These are phyloP conservation scores for Dromiciops gliroides DNA, from an alignment of 2,113 vertebrate genomes.

Conservation along the genomic window DNA sequence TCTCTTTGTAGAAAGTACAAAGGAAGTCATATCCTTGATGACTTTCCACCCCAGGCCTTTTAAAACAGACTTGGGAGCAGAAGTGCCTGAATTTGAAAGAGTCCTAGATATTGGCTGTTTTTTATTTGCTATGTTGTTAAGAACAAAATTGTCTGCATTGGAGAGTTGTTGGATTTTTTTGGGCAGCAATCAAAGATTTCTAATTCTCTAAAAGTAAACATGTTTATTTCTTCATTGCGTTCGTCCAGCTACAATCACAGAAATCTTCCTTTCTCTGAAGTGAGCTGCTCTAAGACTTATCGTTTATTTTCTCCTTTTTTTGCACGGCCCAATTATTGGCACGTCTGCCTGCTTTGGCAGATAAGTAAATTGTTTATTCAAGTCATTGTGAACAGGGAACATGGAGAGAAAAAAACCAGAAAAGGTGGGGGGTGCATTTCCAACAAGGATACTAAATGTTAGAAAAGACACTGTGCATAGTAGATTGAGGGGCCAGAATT, in stretches of 20 bases:
- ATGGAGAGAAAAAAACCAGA: background rate
- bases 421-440: background rate
- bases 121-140: constrained; percentile 39
- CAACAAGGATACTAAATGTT: background rate
- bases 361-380: constrained; percentile 56
- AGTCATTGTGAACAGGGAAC: constrained; percentile 54
- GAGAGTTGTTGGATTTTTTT: constrained; percentile 52
- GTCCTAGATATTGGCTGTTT: constrained; percentile 25
- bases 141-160: constrained; percentile 56
- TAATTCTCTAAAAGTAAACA: constrained; percentile 41
- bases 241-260: constrained; percentile 11
- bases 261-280: constrained; percentile 50
- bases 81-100: constrained; percentile 23
- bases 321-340: constrained; percentile 32
- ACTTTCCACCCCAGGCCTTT: background rate
- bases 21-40: background rate
- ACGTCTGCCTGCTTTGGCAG: constrained; percentile 6
- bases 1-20: background rate
- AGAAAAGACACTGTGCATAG: background rate
- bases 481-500: background rate
- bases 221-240: constrained; percentile 29
- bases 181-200: constrained; percentile 56
- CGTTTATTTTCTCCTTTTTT: background rate
- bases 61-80: background rate
- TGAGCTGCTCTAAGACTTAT: constrained; percentile 5